These are phyloP conservation scores for Nysson spinosus DNA, from an alignment of 2,888 invertebrate species.

Conservation along the genomic window DNA sequence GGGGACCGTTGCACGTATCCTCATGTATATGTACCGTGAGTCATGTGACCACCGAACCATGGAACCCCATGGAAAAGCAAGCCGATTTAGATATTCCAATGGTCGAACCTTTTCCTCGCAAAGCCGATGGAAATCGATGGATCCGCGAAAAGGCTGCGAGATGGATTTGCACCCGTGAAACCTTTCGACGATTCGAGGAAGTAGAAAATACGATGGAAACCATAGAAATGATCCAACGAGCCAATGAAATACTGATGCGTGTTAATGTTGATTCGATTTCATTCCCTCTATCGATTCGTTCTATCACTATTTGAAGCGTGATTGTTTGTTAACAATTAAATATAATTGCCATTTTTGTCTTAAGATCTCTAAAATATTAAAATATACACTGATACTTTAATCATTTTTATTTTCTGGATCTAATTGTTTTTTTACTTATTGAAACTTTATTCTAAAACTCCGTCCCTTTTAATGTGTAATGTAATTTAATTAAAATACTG, in stretches of 20 bases:
- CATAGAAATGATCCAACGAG: constrained; percentile 34
- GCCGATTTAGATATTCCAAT: constrained; percentile 44
- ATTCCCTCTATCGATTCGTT: no score
- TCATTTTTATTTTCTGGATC: no score
- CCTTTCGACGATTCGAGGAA: constrained; percentile 23
- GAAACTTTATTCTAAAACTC: no score
- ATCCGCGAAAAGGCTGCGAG: constrained; percentile 31
- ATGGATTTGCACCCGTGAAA: constrained; percentile 23
- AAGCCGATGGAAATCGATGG: constrained; percentile 50
- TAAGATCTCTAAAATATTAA: no score
- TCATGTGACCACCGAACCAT: constrained; percentile 61
- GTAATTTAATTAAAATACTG: no score
- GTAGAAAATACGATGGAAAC: constrained; percentile 26
- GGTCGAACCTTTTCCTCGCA: constrained; percentile 36
- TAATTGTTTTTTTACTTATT: no score
- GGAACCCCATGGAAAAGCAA: constrained; percentile 51
- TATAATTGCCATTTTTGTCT: no score
- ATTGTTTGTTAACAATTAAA: no score
- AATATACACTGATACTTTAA: no score
- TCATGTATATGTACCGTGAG: constrained; percentile 53
- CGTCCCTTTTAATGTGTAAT: no score
- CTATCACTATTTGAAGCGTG: no score
- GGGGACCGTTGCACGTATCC: constrained; percentile 22
- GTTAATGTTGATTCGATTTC: background rate
- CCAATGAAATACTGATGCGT: constrained; percentile 1